Base-by-base conservation (phyloP, 2,113 vertebrate species). In the Notechis scutatus region DNA sequence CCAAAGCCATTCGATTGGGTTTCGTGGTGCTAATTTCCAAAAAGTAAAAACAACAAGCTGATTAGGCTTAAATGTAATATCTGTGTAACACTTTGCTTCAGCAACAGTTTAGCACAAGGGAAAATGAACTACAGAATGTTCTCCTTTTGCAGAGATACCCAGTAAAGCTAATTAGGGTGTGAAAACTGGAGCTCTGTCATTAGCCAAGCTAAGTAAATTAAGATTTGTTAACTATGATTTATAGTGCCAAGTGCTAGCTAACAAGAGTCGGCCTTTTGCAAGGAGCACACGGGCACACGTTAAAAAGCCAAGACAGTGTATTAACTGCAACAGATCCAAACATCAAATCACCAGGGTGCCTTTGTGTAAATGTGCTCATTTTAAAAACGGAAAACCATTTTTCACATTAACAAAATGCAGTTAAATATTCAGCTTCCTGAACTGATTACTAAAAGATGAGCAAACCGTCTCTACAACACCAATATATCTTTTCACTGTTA, bases 211-310 rank as follows among this genome's bases (percentile, higher is more conserved):
- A 97, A 96, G 93, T 93, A 96, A 96, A 97, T 95, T 93, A 96
- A 94, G 94, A 95, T 96, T 95, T 94, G 91, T 97, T 97, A 97
- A 94, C 93, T 94, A 86, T 96, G 95, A 98, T 96, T 97, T 96
- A 96, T 95, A 94, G 93, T 14, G 92, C 93, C 94, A 94, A 93
- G 87, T 59, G 55, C 45, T 87, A 88, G 96, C 92, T 95, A 95
- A 95, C 89, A 88, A 85, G 91, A 92, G 94, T 69, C 42, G 91
- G 92, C 95, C 94, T 95, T 95, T 93, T 95, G 91, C 34, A 61
- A 52, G 4, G 57, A 61, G 87, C 26, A 29, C 91, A 93, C 74
- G 59, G 89, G 91, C 20, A 20, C 54, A 57, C 15, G 50, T 69
- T 91, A 91, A 94, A 6, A 89, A 91, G 95, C 96, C 56, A 9